Percentiles rank a stretch among this genome's conserved stretches.
These are phyloP conservation scores for Hirtodrosophila alboralis DNA, from an alignment of 2,888 invertebrate genomes.

Conservation along the genomic window DNA sequence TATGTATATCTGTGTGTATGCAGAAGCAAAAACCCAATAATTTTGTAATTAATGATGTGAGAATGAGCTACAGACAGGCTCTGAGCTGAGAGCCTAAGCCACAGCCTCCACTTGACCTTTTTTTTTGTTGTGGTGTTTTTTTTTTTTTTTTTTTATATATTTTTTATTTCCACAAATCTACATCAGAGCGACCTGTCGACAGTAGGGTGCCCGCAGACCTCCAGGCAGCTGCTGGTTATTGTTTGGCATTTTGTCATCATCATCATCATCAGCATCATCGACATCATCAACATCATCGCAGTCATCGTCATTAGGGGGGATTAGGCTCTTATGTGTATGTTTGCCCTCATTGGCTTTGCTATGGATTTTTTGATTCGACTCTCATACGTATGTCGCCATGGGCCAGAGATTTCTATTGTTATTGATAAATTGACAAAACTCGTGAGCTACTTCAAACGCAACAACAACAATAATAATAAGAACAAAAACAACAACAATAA, in stretches of 20 bases:
- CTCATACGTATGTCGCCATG: slow-evolving; percentile 42
- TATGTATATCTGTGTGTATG: neutral
- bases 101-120: slow-evolving; percentile 60
- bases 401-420: slow-evolving; percentile 66
- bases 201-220: slow-evolving; percentile 72
- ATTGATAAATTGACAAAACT: slow-evolving; percentile 72
- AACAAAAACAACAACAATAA: too few species aligned
- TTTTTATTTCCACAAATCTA: slow-evolving; percentile 27
- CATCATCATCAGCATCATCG: slow-evolving; percentile 48
- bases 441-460: slow-evolving; percentile 60
- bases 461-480: slow-evolving; percentile 16
- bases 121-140: slow-evolving; percentile 21
- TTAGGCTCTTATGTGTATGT: slow-evolving; percentile 46
- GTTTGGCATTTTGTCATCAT: slow-evolving; percentile 75
- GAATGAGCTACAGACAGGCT: slow-evolving; percentile 68
- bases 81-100: slow-evolving; percentile 9
- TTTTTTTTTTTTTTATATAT: slow-evolving; percentile 9
- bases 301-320: slow-evolving; percentile 52
- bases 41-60: slow-evolving; percentile 81
- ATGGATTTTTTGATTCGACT: slow-evolving; percentile 25
- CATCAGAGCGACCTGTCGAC: slow-evolving; percentile 52
- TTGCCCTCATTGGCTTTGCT: slow-evolving; percentile 22
- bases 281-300: slow-evolving; percentile 27
- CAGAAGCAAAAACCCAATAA: slow-evolving; percentile 61
- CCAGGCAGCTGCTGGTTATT: slow-evolving; percentile 61